Evolutionary conservation across 2,797 vertebrate genomes (phyloP), one percentile per base, ranked within the genome.

Genomic region (Fringilla coelebs): DNA sequence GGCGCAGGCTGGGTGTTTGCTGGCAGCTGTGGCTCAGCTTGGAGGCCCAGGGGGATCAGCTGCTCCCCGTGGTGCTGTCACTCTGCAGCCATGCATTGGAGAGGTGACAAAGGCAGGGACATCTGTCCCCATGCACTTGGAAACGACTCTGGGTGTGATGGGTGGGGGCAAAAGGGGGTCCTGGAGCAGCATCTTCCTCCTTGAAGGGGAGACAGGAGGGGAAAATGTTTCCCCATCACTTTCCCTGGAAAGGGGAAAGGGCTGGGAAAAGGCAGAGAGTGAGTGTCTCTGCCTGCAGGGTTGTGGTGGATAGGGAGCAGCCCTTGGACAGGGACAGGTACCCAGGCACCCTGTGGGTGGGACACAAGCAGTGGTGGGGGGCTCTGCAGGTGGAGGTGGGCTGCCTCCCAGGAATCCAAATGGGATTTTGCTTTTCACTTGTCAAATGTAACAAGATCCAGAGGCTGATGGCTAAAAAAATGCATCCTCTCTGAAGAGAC

Each of bases 11-110:
- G 86, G 68, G 87, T 43, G 90, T 54, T 73, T 38, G 66, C 65
- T 55, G n/a, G 90, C 93, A 92, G 93, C 66, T 85, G 93, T 41
- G 85, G 76, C 84, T 93, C 76, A 18, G 51, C 34, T 4, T 63
- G 87, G 71, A 84, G 58, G 80, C 41, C 57, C 10, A 19, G 40
- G 72, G 60, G 46, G 46, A 26, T 81, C 21, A 32, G 55, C 49
- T 60, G 76, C 76, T 85, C 61, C 85, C 41, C 2, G 0, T 32
- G 72, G 51, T 11, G 34, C 26, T 57, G 38, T 84, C 49, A 51
- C 48, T 74, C 46, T n/a, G 36, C 32, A 32, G 70, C 34, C 43
- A 8, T 1, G 31, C 40, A 2, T 2, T 13, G 79, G 36, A 60
- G 66, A 31, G 71, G 75, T 57, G 88, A 74, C 66, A 81, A 57